Conservation (phyloP, 2,888 invertebrate genomes). For the Leptura quadrifasciata region DNA sequence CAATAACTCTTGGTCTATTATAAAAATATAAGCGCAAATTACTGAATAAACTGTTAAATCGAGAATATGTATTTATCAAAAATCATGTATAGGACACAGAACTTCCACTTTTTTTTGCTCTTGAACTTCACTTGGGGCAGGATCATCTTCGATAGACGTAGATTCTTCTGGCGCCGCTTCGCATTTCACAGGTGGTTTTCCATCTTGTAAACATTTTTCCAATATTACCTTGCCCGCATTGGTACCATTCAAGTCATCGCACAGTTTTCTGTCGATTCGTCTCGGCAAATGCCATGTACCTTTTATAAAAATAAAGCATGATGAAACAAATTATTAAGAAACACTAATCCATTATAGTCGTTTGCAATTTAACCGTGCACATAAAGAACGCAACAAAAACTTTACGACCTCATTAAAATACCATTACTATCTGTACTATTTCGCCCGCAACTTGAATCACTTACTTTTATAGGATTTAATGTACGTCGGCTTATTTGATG, state of each 20-base stretch:
- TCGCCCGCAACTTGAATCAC: too few species aligned
- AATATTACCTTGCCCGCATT: neutral
- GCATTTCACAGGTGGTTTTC: neutral
- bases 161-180: neutral
- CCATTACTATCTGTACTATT: too few species aligned
- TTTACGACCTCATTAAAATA: too few species aligned
- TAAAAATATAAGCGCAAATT: too few species aligned
- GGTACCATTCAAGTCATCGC: constrained; percentile 28
- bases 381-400: too few species aligned
- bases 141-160: neutral
- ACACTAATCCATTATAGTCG: too few species aligned
- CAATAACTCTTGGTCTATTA: too few species aligned
- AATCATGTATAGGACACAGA: constrained; percentile 15
- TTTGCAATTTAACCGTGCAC: too few species aligned
- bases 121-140: neutral
- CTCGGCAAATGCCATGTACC: constrained; percentile 55
- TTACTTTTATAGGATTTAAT: too few species aligned
- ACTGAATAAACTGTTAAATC: too few species aligned
- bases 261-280: constrained; percentile 53
- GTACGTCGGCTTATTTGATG: too few species aligned
- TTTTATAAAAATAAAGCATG: constrained; percentile 8
- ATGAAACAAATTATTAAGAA: neutral
- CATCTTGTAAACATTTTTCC: neutral
- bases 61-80: neutral
- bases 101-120: neutral